Conservation (phyloP, 2,888 invertebrate genomes). For the Tenthredo amoena region DNA sequence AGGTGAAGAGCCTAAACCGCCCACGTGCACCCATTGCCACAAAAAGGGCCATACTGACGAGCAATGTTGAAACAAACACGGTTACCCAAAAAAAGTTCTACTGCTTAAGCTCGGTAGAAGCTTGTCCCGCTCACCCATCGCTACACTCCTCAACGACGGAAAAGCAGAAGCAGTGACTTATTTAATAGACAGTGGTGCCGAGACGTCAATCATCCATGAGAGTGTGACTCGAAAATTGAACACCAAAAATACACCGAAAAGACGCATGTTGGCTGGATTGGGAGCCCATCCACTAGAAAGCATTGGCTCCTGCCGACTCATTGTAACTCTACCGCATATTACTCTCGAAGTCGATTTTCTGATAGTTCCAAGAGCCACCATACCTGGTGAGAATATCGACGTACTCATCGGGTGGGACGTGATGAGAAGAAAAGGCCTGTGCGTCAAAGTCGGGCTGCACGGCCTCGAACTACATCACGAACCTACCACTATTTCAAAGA, state of each 20-base stretch:
- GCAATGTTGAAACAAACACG: constrained; percentile 12
- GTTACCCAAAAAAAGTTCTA: neutral
- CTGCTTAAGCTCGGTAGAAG: neutral
- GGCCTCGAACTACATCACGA: constrained; percentile 54
- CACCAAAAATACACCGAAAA: constrained; percentile 51
- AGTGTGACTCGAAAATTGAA: constrained; percentile 53
- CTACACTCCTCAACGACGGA: constrained; percentile 57
- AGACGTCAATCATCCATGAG: constrained; percentile 57
- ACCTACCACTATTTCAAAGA: neutral
- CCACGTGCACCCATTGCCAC: neutral
- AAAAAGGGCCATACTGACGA: neutral
- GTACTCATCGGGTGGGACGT: constrained; percentile 59
- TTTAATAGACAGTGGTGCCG: constrained; percentile 61
- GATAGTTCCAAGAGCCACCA: neutral
- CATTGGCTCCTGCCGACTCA: constrained; percentile 56
- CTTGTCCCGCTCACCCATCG: constrained; percentile 54
- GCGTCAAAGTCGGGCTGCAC: constrained; percentile 27
- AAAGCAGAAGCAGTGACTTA: constrained; percentile 54
- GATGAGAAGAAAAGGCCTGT: constrained; percentile 50
- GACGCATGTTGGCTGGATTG: constrained; percentile 55
- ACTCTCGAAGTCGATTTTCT: constrained; percentile 57
- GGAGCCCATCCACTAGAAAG: constrained; percentile 56
- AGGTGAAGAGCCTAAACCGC: neutral
- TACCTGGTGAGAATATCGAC: constrained; percentile 54
- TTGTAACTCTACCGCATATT: constrained; percentile 55